Evolutionary conservation across 2,797 vertebrate genomes (phyloP).

Genomic region (Numenius phaeopus): DNA sequence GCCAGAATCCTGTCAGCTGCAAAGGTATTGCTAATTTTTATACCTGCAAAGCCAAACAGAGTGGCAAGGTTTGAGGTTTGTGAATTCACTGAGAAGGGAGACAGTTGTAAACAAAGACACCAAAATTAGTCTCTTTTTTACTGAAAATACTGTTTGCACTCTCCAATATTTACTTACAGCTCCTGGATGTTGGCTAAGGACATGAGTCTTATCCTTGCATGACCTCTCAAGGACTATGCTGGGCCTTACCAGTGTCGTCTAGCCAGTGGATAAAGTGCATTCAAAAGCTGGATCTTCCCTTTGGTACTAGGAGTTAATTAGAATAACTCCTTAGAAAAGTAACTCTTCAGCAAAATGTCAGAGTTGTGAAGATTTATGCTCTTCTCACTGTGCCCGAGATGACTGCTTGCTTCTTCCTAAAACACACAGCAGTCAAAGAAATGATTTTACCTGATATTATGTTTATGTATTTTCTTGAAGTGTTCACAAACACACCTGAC

Average conservation of each 20-base stretch:
- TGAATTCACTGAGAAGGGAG: not conserved
- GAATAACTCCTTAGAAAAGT: not conserved
- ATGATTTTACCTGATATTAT: not conserved
- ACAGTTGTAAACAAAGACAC: not conserved
- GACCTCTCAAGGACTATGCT: not conserved
- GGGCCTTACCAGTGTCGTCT: not conserved
- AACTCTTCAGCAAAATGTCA: not conserved
- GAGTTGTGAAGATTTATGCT: not conserved
- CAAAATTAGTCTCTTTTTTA: not conserved
- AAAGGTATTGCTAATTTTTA: not conserved
- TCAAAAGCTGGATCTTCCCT: not conserved
- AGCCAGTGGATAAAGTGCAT: not conserved
- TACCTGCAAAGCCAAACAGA: not conserved
- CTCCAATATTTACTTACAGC: not conserved
- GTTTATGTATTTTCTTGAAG: not conserved
- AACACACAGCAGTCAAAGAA: rapidly evolving
- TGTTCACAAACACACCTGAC: not conserved
- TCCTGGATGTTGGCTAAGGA: not conserved
- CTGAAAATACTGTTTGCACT: not conserved
- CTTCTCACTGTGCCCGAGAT: not conserved
- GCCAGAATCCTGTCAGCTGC: not conserved
- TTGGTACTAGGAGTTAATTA: not conserved
- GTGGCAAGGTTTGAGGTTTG: not conserved
- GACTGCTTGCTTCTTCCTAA: not conserved
- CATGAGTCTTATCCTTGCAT: not conserved